Conservation (phyloP, 2,113 vertebrate genomes). For the Pseudorhombus dupliciocellatus region DNA sequence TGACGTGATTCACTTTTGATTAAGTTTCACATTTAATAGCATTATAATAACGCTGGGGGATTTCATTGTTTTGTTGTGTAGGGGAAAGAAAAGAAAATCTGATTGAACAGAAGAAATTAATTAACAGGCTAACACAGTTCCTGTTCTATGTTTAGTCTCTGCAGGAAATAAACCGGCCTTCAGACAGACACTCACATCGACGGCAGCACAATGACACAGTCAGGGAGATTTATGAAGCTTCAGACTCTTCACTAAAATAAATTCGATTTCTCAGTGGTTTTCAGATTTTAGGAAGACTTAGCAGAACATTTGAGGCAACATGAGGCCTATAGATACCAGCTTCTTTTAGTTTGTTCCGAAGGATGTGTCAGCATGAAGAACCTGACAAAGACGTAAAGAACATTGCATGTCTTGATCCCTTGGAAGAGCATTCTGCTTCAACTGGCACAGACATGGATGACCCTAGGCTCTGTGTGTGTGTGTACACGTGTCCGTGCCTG, state of each 20-base stretch:
- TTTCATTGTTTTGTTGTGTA: neutral
- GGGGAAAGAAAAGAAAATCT: neutral
- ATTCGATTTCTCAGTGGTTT: neutral
- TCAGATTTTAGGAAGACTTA: neutral
- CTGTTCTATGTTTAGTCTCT: neutral
- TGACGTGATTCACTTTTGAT: neutral
- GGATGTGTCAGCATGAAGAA: neutral
- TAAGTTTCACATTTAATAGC: neutral
- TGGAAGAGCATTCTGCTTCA: conserved; percentile 44
- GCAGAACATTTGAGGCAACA: neutral
- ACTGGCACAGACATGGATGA: conserved; percentile 42
- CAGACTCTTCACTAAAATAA: neutral
- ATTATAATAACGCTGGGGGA: neutral
- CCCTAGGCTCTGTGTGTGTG: conserved; percentile 34
- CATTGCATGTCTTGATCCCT: conserved; percentile 22
- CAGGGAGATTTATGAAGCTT: neutral
- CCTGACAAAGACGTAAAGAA: neutral
- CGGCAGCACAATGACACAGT: conserved; percentile 19
- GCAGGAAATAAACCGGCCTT: conserved; percentile 8
- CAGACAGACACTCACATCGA: conserved; percentile 17
- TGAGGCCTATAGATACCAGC: neutral
- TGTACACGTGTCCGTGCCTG: neutral
- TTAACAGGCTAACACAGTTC: neutral
- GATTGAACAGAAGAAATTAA: neutral
- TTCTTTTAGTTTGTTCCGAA: neutral